These are phyloP conservation scores for Mormoops blainvillei DNA, from an alignment of 2,113 vertebrate genomes.

Conservation along the genomic window DNA sequence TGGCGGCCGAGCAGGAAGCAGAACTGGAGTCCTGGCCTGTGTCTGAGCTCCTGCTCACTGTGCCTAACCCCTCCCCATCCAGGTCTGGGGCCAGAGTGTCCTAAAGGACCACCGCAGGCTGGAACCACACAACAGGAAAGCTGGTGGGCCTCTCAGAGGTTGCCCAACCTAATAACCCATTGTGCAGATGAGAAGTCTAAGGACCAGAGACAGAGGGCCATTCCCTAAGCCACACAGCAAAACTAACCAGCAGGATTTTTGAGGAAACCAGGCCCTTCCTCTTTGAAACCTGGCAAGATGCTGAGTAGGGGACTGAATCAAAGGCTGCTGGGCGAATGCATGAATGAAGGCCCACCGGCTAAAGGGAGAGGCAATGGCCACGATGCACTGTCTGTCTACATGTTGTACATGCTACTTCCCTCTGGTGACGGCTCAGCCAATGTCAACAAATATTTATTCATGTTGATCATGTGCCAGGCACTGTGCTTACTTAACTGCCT, in stretches of 20 bases:
- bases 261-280: not conserved
- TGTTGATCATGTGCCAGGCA: not conserved
- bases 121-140: not conserved
- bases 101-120: not conserved
- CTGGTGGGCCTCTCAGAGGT: not conserved
- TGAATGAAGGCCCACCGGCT: not conserved
- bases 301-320: not conserved
- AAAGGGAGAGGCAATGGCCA: not conserved
- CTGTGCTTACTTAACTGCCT: not conserved
- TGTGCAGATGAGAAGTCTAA: not conserved
- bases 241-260: not conserved
- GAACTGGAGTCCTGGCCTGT: not conserved
- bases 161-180: too few species aligned
- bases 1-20: not conserved
- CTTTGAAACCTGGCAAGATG: not conserved
- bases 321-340: not conserved
- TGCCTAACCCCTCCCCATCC: not conserved
- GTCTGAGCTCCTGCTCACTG: not conserved
- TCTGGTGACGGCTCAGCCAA: not conserved
- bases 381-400: fast-evolving
- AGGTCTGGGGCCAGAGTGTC: not conserved
- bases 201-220: not conserved
- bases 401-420: not conserved
- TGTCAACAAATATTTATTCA: not conserved
- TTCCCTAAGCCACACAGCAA: not conserved